A percentile compares a stretch with the other conserved stretches of the same genome.
phyloP scores from a whole-genome alignment of 1,140 invertebrate species.

The Pseudomyrmex concolor region DNA sequence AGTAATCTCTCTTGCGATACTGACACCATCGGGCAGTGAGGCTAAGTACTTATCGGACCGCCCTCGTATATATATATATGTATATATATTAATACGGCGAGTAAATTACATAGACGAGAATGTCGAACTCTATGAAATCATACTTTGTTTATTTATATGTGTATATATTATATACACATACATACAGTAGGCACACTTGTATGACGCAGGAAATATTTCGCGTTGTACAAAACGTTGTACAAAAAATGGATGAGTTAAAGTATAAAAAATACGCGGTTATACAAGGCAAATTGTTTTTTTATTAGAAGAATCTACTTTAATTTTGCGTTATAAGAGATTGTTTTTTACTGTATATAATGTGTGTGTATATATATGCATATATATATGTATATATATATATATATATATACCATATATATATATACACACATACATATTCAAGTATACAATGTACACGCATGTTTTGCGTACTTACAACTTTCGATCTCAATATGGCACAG shows the following conservation, averaged over 20 bases:
- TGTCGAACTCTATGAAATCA: slow-evolving; percentile 63
- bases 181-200: not conserved
- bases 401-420: slow-evolving; percentile 13
- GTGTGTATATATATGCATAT: not conserved
- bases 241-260: no score
- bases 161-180: slow-evolving; percentile 49
- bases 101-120: slow-evolving; percentile 57
- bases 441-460: slow-evolving; percentile 31
- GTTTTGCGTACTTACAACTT: slow-evolving; percentile 94
- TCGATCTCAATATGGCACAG: slow-evolving; percentile 98
- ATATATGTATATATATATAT: slow-evolving; percentile 43
- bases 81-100: slow-evolving; percentile 14
- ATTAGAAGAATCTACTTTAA: no score
- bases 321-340: no score
- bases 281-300: no score
- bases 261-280: no score
- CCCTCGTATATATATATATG: slow-evolving; percentile 20
- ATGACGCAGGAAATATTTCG: no score
- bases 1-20: no score
- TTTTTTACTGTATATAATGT: no score
- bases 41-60: no score
- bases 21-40: no score
- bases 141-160: slow-evolving; percentile 52
- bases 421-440: not conserved
- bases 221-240: no score